Conservation (phyloP, 2,888 invertebrate genomes). For the Napeogenes sylphis region DNA sequence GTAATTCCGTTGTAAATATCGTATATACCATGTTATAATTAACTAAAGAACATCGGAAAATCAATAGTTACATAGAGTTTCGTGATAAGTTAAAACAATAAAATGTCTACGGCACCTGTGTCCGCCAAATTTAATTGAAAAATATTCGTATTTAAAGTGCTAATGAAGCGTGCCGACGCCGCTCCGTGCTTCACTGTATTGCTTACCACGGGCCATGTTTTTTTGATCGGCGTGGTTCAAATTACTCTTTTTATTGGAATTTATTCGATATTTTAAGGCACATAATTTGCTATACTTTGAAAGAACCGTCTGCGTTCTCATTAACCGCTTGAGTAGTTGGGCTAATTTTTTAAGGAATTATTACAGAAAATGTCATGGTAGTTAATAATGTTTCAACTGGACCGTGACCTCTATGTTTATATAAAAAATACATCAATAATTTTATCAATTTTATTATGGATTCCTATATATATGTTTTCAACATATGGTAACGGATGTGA, state of each 20-base stretch:
- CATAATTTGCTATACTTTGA: conserved; percentile 64
- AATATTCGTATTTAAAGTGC: conserved; percentile 61
- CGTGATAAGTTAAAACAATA: conserved; percentile 22
- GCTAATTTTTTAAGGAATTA: conserved; percentile 68
- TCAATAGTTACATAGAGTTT: too few species aligned
- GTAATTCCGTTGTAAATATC: too few species aligned
- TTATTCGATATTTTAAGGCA: conserved; percentile 65
- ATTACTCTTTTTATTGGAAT: conserved; percentile 58
- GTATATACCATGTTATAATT: too few species aligned
- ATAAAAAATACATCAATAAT: neutral
- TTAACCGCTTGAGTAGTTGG: conserved; percentile 72
- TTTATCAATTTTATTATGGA: too few species aligned
- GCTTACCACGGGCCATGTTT: conserved; percentile 47
- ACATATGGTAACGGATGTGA: neutral
- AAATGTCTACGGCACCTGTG: conserved; percentile 30
- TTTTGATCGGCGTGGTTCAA: conserved; percentile 62
- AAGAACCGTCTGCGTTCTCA: conserved; percentile 70
- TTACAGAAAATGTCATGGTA: conserved; percentile 65
- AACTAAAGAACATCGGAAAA: too few species aligned
- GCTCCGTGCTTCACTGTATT: conserved; percentile 54
- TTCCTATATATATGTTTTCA: too few species aligned
- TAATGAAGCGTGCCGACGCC: conserved; percentile 64
- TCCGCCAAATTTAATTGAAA: conserved; percentile 63
- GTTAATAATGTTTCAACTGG: conserved; percentile 38
- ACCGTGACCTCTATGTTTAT: neutral